Base-by-base conservation (phyloP, 2,797 vertebrate genomes). In the Echiichthys vipera region DNA sequence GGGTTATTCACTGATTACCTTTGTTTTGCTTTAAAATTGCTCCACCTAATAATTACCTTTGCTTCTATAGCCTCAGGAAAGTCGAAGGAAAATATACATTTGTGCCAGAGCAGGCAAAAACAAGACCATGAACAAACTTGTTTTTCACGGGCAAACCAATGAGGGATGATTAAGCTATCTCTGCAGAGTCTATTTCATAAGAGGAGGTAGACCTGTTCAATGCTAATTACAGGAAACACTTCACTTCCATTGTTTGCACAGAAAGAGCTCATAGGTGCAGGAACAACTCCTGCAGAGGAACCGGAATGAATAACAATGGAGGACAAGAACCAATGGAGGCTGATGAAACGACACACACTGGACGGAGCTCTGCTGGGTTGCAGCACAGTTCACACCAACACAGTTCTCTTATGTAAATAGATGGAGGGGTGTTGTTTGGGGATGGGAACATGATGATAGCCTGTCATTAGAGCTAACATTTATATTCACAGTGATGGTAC, bases 161-260 rank as follows among this genome's bases (percentile, higher is more conserved):
- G 43, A 56, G 24, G 51, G 37, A 71, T 24, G 57, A 62, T 46
- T 76, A 58, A 24, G 34, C 37, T 64, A 43, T 72, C 46, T 70
- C 40, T 34, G 22, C 57, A 32, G 59, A n/a, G 62, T 55, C 39
- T 47, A 13, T 79, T 72, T 85, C 53, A 62, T 66, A 55, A 59
- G 63, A 64, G 20, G 49, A 77, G 74, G 57, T 59, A 67, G 72
- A 78, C 30, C 74, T 73, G 43, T 10, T 74, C 51, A n/a, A 55
- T 71, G 82, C 84, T 89, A 90, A 91, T 90, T 87, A 80, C 83
- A 81, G 88, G 80, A 88, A 85, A 78, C 84, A 87, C 84, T 89
- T 85, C 47, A 71, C 42, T 47, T 51, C 58, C 50, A 85, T 87
- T 88, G 88, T 87, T 79, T 73, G 57, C 29, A 50, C 40, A 79